Evolutionary conservation across 2,113 vertebrate genomes (phyloP).

Genomic region (Sigmodon hispidus): DNA sequence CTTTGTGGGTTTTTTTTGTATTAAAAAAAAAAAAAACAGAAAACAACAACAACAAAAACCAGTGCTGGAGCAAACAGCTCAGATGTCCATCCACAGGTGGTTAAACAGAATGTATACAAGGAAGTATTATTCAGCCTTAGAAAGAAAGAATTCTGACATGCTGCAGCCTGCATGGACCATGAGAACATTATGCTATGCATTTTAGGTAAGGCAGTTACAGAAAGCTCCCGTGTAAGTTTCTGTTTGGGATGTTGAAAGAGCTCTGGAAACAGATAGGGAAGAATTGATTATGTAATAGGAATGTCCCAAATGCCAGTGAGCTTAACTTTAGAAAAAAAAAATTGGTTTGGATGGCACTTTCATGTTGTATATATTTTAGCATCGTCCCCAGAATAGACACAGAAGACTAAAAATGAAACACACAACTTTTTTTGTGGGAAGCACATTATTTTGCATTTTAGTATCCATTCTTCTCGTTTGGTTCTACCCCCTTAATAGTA

Average conservation of each 20-base stretch:
- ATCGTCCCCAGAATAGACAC: too few relatives aligned
- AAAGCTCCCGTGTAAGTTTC: neutral
- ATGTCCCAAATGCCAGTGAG: neutral
- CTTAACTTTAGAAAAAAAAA: neutral
- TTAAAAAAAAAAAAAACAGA: neutral
- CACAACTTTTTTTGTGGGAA: neutral
- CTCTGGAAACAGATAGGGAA: neutral
- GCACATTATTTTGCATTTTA: neutral
- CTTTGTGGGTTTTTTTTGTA: too few relatives aligned
- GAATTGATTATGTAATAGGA: neutral
- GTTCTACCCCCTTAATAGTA: accelerated
- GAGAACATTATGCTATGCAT: neutral
- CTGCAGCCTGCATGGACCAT: accelerated
- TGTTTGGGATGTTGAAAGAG: neutral
- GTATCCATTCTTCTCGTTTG: neutral
- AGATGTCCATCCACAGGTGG: neutral
- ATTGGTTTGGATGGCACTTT: neutral
- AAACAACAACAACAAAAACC: too few relatives aligned
- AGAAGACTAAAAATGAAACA: neutral
- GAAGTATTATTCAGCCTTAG: neutral
- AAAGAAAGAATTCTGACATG: neutral
- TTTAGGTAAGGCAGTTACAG: too few relatives aligned
- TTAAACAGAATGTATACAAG: neutral
- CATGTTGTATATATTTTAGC: neutral
- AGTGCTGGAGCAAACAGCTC: neutral